Evolutionary conservation across 1,140 invertebrate species (phyloP).

Genomic region (Neodiprion lecontei): DNA sequence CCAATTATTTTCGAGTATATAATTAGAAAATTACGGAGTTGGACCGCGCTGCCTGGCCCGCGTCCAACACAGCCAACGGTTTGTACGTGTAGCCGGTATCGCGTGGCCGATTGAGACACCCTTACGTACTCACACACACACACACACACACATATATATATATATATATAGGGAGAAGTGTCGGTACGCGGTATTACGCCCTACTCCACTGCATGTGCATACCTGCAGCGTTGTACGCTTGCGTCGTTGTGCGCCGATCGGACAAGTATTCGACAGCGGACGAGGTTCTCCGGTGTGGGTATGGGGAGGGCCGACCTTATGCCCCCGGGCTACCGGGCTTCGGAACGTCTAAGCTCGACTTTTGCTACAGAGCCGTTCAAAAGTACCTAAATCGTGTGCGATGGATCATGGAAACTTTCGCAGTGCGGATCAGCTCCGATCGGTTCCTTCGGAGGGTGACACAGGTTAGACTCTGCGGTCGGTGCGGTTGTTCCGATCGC

Average conservation of each 20-base stretch:
- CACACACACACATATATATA: no score
- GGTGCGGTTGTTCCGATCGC: no score
- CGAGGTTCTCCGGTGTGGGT: conserved; percentile 43
- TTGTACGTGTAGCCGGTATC: not conserved
- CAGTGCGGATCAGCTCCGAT: not conserved
- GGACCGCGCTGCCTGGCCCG: conserved; percentile 36
- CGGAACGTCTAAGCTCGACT: conserved; percentile 42
- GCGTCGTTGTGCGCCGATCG: conserved; percentile 47
- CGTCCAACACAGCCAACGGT: not conserved
- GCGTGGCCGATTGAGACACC: conserved; percentile 6
- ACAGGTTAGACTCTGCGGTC: no score
- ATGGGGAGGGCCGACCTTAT: conserved; percentile 56
- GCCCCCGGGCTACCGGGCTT: conserved; percentile 60
- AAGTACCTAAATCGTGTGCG: not conserved
- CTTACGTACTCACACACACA: not conserved
- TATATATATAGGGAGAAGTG: no score
- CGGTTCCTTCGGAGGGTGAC: not conserved
- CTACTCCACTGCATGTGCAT: not conserved
- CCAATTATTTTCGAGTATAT: conserved; percentile 62
- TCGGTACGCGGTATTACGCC: no score
- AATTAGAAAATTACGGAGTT: conserved; percentile 61
- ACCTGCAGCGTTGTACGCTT: not conserved
- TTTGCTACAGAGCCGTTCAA: not conserved
- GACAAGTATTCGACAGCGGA: conserved; percentile 67
- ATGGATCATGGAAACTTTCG: conserved; percentile 27